Conservation (phyloP, 2,113 vertebrate species). For the Gambusia affinis region DNA sequence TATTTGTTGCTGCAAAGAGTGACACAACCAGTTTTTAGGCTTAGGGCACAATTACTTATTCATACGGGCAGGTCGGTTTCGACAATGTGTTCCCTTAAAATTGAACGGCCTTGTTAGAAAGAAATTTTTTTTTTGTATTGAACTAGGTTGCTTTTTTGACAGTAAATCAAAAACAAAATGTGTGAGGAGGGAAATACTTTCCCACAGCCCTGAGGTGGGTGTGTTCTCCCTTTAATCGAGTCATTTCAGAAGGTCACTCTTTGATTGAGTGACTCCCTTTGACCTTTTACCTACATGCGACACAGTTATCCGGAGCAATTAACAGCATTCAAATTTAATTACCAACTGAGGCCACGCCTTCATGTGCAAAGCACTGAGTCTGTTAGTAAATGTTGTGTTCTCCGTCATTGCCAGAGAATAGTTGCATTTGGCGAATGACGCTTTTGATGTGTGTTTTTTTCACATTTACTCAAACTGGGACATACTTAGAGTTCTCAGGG, state of each 20-base stretch:
- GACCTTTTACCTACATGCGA: conserved; percentile 2
- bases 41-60: not conserved
- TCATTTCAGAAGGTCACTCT: not conserved
- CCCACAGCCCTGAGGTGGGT: not conserved
- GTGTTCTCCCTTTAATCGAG: not conserved
- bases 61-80: not conserved
- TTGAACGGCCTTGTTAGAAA: too few relatives aligned
- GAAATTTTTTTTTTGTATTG: not conserved
- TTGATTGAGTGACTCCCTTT: not conserved
- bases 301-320: conserved; percentile 18
- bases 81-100: too few relatives aligned
- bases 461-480: not conserved
- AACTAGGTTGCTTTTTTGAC: not conserved
- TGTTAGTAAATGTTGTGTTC: conserved; percentile 9
- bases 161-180: not conserved
- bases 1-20: too few relatives aligned
- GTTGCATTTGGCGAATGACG: not conserved
- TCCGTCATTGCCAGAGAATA: not conserved
- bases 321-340: conserved; percentile 9
- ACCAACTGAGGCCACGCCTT: not conserved
- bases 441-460: not conserved
- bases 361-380: not conserved
- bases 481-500: not conserved
- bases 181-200: not conserved
- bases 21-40: too few relatives aligned